These are phyloP conservation scores for Branchipolynoe longqiensis DNA, from an alignment of 2,888 invertebrate species.

Conservation along the genomic window DNA sequence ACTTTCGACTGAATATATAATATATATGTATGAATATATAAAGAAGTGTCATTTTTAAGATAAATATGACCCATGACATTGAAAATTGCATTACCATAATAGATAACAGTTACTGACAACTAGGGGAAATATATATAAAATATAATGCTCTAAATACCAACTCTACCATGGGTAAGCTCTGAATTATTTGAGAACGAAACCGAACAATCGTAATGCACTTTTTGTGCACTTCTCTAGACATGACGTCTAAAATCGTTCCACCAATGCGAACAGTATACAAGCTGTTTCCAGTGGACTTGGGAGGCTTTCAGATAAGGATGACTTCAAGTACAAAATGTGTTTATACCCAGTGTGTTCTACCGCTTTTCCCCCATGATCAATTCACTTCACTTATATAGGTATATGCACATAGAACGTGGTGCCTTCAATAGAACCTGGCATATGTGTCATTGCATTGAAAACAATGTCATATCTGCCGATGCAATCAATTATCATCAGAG, in stretches of 20 bases:
- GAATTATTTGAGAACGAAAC: slow-evolving; percentile 44
- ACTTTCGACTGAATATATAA: slow-evolving; percentile 10
- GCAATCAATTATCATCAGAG: slow-evolving; percentile 16
- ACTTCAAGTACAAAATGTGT: slow-evolving; percentile 50
- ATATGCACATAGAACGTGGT: slow-evolving; percentile 23
- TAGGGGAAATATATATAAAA: slow-evolving; percentile 47
- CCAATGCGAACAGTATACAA: slow-evolving; percentile 50
- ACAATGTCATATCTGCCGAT: slow-evolving; percentile 39
- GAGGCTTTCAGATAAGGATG: slow-evolving; percentile 46
- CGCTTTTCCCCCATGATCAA: slow-evolving; percentile 25
- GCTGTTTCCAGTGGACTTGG: slow-evolving; percentile 46
- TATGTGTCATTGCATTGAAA: slow-evolving; percentile 35
- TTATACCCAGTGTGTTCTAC: not conserved
- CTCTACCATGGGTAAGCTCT: slow-evolving; percentile 50
- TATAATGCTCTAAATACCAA: slow-evolving; percentile 43
- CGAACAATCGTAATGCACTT: slow-evolving; percentile 15
- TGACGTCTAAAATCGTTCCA: not conserved
- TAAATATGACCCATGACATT: slow-evolving; percentile 39
- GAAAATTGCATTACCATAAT: slow-evolving; percentile 35
- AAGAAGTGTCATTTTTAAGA: slow-evolving; percentile 13
- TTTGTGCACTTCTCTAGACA: slow-evolving; percentile 39
- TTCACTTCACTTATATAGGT: slow-evolving; percentile 39
- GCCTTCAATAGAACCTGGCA: slow-evolving; percentile 45
- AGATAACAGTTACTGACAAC: slow-evolving; percentile 41
- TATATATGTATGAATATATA: too few species aligned